Base-by-base conservation (phyloP, 2,113 vertebrate genomes). In the Pyrgilauda ruficollis region DNA sequence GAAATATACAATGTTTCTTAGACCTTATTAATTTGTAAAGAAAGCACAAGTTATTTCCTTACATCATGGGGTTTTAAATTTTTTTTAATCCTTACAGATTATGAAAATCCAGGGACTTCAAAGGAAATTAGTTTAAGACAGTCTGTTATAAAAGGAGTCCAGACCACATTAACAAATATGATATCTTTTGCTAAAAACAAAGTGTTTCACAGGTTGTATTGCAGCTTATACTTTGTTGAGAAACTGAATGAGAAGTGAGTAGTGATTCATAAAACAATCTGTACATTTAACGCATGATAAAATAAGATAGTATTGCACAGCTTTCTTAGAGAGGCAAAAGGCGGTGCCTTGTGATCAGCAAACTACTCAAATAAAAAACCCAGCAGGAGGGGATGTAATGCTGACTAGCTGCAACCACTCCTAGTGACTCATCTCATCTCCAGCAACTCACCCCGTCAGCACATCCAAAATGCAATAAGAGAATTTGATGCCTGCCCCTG, bases 11-110 rank as follows among this genome's bases (percentile, higher is more conserved):
- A 72, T 93, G 95, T 96, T 97, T 94, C 93, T 95, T 95, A 89
- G 49, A 55, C 89, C 89, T 92, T 95, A 97, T 96, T 97, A 97
- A 98, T 97, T 97, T 97, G 95, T 89, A 96, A 96, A 97, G 94
- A 97, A 93, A 91, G 97, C 92, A 92, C 87, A 96, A 97, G 96
- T 92, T 96, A 97, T 94, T 97, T 97, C 76, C 92, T 97, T 96
- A 94, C 79, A 97, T 70, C 62, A 61, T 31, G 64, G 66, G 74
- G 12, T 89, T 96, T 96, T 75, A 84, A 37, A 23, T 87, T 87
- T 58, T 63, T 82, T 87, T 63, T 13, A 89, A 82, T 94, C 55
- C 70, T 94, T 70, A 74, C 33, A 75, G 61, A 82, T 80, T 92
- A 84, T 31, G 87, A 93, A 95, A 94, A 92, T 22, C 39, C 93